Base-by-base conservation (phyloP, 2,888 invertebrate genomes). In the Allacma fusca region DNA sequence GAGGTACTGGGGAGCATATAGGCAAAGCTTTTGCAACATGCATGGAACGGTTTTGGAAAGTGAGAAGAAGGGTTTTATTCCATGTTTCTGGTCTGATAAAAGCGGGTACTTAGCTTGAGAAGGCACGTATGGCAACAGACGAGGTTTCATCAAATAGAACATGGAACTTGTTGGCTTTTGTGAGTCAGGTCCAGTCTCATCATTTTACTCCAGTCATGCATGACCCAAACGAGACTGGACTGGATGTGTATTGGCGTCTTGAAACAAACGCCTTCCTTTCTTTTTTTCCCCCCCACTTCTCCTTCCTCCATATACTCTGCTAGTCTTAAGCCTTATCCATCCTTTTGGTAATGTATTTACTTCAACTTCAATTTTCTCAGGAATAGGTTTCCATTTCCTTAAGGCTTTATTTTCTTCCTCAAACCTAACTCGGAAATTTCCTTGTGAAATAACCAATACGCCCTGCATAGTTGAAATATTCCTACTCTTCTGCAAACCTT, bases 171-270 rank as follows among this genome's bases (percentile, higher is more conserved):
- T 73, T 26, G 59, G 73, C 73, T 72, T 73, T 73, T 73, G 43
- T 34, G 24, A 73, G 73, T 73, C 73, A 73, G 73, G 73, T 73
- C 73, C 73, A 73, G 73, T 73, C 73, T 73, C 73, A 73, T 73
- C 75, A 75, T 76, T 59, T 76, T 69, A 76, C 76, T 76, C 57
- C 57, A 57, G 69, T 76, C 68, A 76, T 59, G 76, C 69, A 69
- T 76, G 76, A 59, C 69, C 24, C 34, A 40, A 73, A 62, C 73
- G 73, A 73, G 73, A 72, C 71, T 72, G 71, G 71, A 57, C 71
- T 72, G 57, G 57, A 72, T 28, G 57, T n/a, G 69, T 21, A 40
- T 73, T 64, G 73, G 73, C 73, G 40, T 73, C 64, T 40, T 73
- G 71, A 71, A 71, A 71, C 71, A 71, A 71, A 59, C 71, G 71